phyloP scores from a whole-genome alignment of 1,140 invertebrate species.

The Stegodyphus mimosarum region DNA sequence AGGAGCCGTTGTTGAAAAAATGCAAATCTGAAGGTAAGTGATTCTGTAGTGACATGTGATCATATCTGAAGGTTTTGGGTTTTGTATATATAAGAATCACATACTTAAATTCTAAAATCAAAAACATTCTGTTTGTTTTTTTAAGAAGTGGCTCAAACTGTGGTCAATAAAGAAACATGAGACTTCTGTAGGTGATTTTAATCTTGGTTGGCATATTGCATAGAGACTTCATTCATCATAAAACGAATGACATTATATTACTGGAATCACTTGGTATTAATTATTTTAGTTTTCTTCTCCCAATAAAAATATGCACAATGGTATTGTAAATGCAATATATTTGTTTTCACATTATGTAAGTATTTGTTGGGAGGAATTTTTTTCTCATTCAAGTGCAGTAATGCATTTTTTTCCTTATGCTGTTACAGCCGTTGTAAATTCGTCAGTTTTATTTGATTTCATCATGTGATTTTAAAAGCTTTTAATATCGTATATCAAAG shows the following conservation, averaged over 20 bases:
- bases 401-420: too few relatives aligned
- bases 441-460: too few relatives aligned
- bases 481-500: too few relatives aligned
- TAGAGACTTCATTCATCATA: not conserved
- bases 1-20: conserved; percentile 30
- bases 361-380: too few relatives aligned
- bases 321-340: too few relatives aligned
- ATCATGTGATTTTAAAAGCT: too few relatives aligned
- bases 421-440: too few relatives aligned
- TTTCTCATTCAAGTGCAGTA: too few relatives aligned
- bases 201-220: conserved; percentile 3
- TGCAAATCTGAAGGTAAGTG: conserved; percentile 40
- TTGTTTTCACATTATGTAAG: too few relatives aligned
- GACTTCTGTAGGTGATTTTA: conserved; percentile 19
- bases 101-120: not conserved
- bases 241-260: not conserved
- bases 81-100: not conserved
- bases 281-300: not conserved
- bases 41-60: not conserved
- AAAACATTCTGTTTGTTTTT: conserved; percentile 17
- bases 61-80: not conserved
- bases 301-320: not conserved
- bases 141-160: conserved; percentile 19
- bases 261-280: conserved; percentile 20
- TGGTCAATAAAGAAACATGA: not conserved